Base-by-base conservation (phyloP, 2,113 vertebrate genomes). In the Oreocharis arfaki region DNA sequence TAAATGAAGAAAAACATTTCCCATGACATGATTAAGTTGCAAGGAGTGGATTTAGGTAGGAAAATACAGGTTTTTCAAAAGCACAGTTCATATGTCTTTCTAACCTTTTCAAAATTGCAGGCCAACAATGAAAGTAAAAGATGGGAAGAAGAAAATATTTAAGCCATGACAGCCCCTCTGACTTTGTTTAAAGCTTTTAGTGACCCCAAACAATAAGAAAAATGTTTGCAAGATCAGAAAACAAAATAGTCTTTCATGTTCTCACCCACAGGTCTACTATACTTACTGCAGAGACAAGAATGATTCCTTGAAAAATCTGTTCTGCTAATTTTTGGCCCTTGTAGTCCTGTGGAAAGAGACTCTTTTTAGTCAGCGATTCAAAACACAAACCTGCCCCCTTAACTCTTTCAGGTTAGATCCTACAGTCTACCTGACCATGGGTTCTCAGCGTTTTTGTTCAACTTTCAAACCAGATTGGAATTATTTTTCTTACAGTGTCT, bases 291-390 rank as follows among this genome's bases (percentile, higher is more conserved):
- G 99, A 99, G 89, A 99, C 98, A 55, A 99, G 98, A 90, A 99
- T 99, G 89, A 99, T 98, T 60, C 99, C 99, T 96, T 99, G 99
- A 97, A 99, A 99, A 96, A 99, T 99, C 97, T 99, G 99, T 96
- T 99, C 99, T 24, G 99, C 99, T 95, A 99, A 92, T 87, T 99
- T 99, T 96, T 99, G 99, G 82, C 99, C 99, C 96, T 99, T 99
- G 90, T 99, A 99, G 95, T 99, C 99, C 99, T 99, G 42, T 90
- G 67, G 33, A 78, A 81, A 94, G 69, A 94, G 13, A 46, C 0
- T 15, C 5, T 6, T 56, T 55, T 56, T 49, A 30, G 37, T 83
- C 59, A 86, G 0, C 30, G 57, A 42, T 11, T 30, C 44, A 41
- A n/a, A 81, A 44, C 32, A 50, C 42, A 84, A 55, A 81, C 22